Evolutionary conservation across 2,888 invertebrate genomes (phyloP).

Genomic region (Spisula subtruncata): DNA sequence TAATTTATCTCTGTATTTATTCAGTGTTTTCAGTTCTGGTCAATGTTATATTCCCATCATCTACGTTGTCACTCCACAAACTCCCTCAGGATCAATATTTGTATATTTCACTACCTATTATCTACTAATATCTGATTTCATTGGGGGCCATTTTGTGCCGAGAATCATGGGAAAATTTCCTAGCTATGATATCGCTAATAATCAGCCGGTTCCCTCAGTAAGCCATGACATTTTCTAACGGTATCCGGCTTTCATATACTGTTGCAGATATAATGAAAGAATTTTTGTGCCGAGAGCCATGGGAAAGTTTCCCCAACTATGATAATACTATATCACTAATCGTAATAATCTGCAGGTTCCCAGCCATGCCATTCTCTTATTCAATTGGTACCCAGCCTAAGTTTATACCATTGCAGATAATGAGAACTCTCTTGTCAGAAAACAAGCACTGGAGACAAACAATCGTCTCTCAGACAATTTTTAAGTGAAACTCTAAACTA

Average conservation of each 20-base stretch:
- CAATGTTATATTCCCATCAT: not conserved
- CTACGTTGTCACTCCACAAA: not conserved
- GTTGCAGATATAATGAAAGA: too few species aligned
- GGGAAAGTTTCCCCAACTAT: not conserved
- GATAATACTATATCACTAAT: too few species aligned
- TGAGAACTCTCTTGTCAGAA: not conserved
- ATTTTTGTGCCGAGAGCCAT: not conserved
- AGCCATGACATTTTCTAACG: too few species aligned
- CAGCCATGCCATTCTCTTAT: not conserved
- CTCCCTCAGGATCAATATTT: not conserved
- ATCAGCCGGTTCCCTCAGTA: not conserved
- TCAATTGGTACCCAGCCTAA: not conserved
- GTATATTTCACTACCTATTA: not conserved
- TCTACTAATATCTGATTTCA: not conserved
- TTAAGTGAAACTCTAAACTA: slow-evolving; percentile 1
- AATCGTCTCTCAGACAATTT: not conserved
- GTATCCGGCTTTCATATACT: too few species aligned
- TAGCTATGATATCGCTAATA: not conserved
- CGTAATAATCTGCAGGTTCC: not conserved
- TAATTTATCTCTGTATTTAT: not conserved
- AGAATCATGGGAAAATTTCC: not conserved
- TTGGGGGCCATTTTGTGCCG: not conserved
- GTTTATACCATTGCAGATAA: slow-evolving; percentile 4
- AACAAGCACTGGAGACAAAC: not conserved
- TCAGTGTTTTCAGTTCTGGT: not conserved